Evolutionary conservation across 2,113 vertebrate species (phyloP).

Genomic region (Clarias magur): DNA sequence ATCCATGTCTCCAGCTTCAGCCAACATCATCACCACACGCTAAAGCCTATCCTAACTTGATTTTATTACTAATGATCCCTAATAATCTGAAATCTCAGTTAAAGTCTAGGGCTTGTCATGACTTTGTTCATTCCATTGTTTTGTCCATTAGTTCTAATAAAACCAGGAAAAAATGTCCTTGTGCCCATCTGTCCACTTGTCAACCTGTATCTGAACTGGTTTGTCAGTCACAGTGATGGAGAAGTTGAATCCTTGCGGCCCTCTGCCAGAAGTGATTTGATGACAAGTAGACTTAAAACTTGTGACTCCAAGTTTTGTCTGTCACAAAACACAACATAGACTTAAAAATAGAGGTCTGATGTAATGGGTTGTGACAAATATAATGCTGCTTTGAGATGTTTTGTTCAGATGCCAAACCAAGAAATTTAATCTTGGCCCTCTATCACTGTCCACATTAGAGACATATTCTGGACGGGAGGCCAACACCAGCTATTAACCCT

Average conservation of each 20-base stretch:
- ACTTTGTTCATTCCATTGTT: neutral
- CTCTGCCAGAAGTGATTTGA: slow-evolving; percentile 25
- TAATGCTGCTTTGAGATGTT: slow-evolving; percentile 26
- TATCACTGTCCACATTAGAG: neutral
- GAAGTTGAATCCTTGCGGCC: slow-evolving; percentile 7
- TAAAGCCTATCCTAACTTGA: neutral
- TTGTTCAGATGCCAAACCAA: slow-evolving; percentile 36
- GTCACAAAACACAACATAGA: slow-evolving; percentile 12
- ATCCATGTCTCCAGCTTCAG: neutral
- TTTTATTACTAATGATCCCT: neutral
- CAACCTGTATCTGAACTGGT: slow-evolving; percentile 10
- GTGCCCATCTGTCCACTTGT: neutral
- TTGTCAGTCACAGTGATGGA: slow-evolving; percentile 36
- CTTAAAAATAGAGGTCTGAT: slow-evolving; percentile 37
- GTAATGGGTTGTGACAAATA: slow-evolving; percentile 49
- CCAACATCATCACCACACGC: neutral
- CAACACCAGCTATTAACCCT: neutral
- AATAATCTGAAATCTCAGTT: neutral
- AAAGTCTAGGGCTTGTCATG: no score
- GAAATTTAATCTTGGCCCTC: neutral
- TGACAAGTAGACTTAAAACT: slow-evolving; percentile 23
- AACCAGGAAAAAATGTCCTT: neutral
- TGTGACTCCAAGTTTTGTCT: slow-evolving; percentile 32
- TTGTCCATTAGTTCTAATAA: neutral
- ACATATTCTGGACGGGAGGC: neutral